Evolutionary conservation across 2,113 vertebrate genomes (phyloP).

Genomic region (Rhineura floridana): DNA sequence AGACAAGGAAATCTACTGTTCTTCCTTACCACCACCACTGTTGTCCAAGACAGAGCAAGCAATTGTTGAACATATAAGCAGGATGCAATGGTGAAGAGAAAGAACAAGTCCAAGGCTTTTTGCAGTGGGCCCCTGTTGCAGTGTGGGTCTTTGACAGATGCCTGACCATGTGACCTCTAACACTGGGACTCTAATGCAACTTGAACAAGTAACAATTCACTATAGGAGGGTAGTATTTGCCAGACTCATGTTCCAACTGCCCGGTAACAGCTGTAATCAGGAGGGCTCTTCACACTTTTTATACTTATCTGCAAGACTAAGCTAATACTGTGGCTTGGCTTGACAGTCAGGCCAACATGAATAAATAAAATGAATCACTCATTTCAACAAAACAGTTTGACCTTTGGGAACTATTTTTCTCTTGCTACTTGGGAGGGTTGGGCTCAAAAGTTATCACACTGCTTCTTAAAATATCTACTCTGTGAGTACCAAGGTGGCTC

Average conservation of each 20-base stretch:
- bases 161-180: too few species aligned
- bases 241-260: neutral
- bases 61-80: too few species aligned
- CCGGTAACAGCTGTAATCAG: neutral
- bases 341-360: neutral
- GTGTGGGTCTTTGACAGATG: too few species aligned
- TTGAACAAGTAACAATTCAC: neutral
- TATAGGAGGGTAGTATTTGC: neutral
- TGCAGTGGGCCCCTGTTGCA: too few species aligned
- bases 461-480: neutral
- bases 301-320: neutral
- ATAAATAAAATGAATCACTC: neutral
- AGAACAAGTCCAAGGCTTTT: too few species aligned
- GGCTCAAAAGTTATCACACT: neutral
- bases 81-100: too few species aligned
- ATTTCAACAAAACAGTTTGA: neutral
- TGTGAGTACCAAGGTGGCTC: neutral
- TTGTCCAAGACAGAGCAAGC: too few species aligned
- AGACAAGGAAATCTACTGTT: too few species aligned
- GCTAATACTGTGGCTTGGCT: neutral
- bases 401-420: neutral
- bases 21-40: too few species aligned
- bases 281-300: neutral
- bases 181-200: too few species aligned
- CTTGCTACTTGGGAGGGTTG: neutral